Conservation (phyloP, 2,113 vertebrate genomes). For the Cyanocitta stelleri region DNA sequence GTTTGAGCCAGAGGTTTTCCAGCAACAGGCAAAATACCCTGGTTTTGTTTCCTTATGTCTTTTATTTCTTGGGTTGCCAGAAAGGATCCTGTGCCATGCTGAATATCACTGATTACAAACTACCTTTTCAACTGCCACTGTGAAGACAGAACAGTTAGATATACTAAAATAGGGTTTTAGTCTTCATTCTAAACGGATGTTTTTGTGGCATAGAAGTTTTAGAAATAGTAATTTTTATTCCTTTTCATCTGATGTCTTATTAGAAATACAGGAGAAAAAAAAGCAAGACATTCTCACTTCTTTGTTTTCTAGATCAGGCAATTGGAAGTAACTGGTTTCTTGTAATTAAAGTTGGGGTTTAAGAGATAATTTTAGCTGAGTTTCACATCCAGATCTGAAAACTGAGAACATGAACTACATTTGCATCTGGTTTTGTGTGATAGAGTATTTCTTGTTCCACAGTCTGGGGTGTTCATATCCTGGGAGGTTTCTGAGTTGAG, state of each 20-base stretch:
- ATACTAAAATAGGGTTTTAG: background rate
- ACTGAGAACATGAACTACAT: background rate
- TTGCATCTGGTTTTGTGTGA: slow-evolving; percentile 11
- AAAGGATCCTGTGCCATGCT: background rate
- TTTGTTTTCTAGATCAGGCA: background rate
- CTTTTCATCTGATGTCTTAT: background rate
- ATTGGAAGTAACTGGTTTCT: background rate
- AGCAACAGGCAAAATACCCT: background rate
- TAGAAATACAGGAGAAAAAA: background rate
- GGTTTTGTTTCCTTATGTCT: background rate
- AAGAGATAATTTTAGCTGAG: background rate
- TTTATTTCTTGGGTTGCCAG: background rate
- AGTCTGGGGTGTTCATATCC: background rate
- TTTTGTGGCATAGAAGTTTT: background rate
- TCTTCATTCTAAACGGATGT: background rate
- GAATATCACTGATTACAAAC: background rate
- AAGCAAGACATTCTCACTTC: background rate
- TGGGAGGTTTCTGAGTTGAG: background rate
- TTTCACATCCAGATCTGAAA: slow-evolving; percentile 10
- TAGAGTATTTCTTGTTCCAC: background rate
- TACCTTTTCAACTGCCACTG: background rate
- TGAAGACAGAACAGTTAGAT: background rate
- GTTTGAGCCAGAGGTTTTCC: background rate
- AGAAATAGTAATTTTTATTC: background rate
- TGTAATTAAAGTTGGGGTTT: background rate